These are phyloP conservation scores for Camponotus pennsylvanicus DNA, from an alignment of 1,140 invertebrate species.

Conservation along the genomic window DNA sequence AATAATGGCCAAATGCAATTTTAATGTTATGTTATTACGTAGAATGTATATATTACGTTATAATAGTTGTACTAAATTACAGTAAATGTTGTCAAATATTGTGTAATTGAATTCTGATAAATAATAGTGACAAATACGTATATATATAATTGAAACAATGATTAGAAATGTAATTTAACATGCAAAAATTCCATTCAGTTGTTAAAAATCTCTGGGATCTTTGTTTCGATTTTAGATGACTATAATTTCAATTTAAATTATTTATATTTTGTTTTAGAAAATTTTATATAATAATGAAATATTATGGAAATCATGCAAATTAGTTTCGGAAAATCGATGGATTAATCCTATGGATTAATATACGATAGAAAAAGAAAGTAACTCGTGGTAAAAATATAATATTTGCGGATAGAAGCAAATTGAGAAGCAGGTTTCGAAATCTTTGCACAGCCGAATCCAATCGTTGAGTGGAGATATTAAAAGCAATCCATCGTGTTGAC, in stretches of 20 bases:
- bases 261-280: conserved; percentile 3
- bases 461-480: conserved; percentile 65
- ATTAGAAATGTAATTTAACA: conserved; percentile 18
- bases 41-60: too few species aligned
- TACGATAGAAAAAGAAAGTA: neutral
- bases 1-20: conserved; percentile 42
- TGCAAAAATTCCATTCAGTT: neutral
- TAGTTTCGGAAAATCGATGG: neutral
- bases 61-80: conserved; percentile 22
- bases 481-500: conserved; percentile 67
- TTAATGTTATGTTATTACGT: conserved; percentile 32
- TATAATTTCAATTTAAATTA: neutral
- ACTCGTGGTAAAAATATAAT: conserved; percentile 11
- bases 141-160: neutral
- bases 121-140: neutral
- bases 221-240: neutral
- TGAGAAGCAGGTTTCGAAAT: neutral
- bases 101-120: conserved; percentile 16
- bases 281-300: neutral
- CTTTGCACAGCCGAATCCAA: conserved; percentile 39
- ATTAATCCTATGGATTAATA: neutral
- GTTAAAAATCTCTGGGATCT: neutral
- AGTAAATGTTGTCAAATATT: conserved; percentile 25
- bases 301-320: neutral
- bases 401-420: neutral